Base-by-base conservation (phyloP, 2,888 invertebrate genomes). In the Pycnomerus fuliginosus region DNA sequence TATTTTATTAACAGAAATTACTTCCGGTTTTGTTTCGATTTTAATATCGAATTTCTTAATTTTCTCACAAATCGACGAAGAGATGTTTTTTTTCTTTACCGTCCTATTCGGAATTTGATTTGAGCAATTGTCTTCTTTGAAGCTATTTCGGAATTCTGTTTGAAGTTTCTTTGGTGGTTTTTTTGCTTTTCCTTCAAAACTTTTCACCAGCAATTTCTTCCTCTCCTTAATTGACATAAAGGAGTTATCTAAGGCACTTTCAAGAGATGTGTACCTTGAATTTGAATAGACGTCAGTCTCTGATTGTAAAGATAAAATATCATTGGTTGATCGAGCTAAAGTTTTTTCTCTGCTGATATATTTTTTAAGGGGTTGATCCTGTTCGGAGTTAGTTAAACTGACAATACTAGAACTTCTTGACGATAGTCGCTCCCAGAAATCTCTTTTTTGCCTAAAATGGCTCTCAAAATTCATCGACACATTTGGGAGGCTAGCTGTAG, bases 391-490 rank as follows among this genome's bases (percentile, higher is more conserved):
- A 8, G 28, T 22, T 33, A 44, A 33, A 41, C 52, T 58, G 3
- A 41, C 35, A 4, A 35, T 40, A 31, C 48, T 52, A 3, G 55
- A 52, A 38, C 49, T 48, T 12, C 42, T 30, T 2, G 55, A 45
- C 5, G 60, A 60, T 16, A 63, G 16, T 11, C 45, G 51, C 23
- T 63, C 58, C 65, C 65, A 65, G 46, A 57, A 65, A 10, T 52
- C 48, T 34, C 51, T 55, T 31, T 51, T 55, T 15, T 54, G 50
- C 39, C 49, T 53, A 14, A 59, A 52, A 1, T 47, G 31, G 23
- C 37, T 35, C 14, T 32, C 37, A 20, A 25, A n/a, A 5, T 45
- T 5, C 48, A 47, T 23, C 7, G 46, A 38, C 13, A 60, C 48
- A 32, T 61, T 53, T 2, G 59, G 58, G 7, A 61, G 47, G 36